These are phyloP conservation scores for Lampropteryx suffumata DNA, from an alignment of 2,888 invertebrate genomes.

Conservation along the genomic window DNA sequence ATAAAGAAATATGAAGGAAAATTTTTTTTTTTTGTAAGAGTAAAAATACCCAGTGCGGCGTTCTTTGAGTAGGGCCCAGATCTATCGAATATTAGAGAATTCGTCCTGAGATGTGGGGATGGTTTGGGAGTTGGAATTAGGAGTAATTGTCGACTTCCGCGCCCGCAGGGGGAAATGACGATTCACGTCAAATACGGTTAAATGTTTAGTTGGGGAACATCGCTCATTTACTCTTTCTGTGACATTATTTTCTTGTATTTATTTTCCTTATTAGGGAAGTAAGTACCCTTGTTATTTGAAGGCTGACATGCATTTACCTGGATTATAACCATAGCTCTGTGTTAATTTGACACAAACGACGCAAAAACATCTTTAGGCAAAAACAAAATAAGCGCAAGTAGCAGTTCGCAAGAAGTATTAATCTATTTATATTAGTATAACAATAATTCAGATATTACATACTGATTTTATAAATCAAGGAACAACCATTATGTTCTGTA, in stretches of 20 bases:
- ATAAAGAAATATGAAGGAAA: too few species aligned
- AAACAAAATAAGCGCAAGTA: too few species aligned
- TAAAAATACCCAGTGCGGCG: not conserved
- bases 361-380: too few species aligned
- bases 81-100: conserved; percentile 14
- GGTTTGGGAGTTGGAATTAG: conserved; percentile 24
- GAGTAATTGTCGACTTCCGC: conserved; percentile 32
- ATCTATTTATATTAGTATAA: too few species aligned
- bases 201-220: conserved; percentile 22
- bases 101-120: conserved; percentile 6
- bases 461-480: too few species aligned
- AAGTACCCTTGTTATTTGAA: not conserved
- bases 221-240: conserved; percentile 17
- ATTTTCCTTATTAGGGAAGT: conserved; percentile 11
- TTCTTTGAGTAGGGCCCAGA: not conserved
- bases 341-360: too few species aligned
- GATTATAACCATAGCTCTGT: too few species aligned
- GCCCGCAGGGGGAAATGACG: conserved; percentile 30
- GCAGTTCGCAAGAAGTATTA: too few species aligned
- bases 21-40: too few species aligned
- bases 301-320: not conserved
- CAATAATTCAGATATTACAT: too few species aligned
- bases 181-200: conserved; percentile 30
- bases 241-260: conserved; percentile 5
- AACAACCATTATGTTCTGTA: too few species aligned